Percentiles rank a stretch among this genome's conserved stretches.
Conservation (phyloP, 1,140 invertebrate genomes). For the Drosophila murphyi region DNA sequence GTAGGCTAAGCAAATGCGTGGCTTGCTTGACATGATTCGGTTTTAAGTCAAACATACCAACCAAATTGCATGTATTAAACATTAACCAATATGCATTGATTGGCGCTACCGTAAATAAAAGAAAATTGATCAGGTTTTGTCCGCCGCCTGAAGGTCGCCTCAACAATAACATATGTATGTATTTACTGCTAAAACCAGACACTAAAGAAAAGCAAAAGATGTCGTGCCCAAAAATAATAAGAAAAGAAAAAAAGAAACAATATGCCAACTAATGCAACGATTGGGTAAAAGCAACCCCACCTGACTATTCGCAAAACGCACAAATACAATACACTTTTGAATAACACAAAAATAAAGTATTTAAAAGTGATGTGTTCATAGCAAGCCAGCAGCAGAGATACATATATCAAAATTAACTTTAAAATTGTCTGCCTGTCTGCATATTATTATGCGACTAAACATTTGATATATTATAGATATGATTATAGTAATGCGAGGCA, state of each 20-base stretch:
- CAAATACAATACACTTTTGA: slow-evolving; percentile 33
- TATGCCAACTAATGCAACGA: slow-evolving; percentile 59
- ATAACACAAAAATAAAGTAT: slow-evolving; percentile 27
- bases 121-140: slow-evolving; percentile 54
- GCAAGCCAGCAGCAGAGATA: background rate
- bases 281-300: slow-evolving; percentile 51
- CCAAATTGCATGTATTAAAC: slow-evolving; percentile 64
- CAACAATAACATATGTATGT: slow-evolving; percentile 15
- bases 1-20: slow-evolving; percentile 72
- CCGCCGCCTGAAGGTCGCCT: slow-evolving; percentile 41
- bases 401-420: slow-evolving; percentile 50
- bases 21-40: slow-evolving; percentile 50
- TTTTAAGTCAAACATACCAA: slow-evolving; percentile 65
- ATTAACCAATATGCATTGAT: slow-evolving; percentile 58
- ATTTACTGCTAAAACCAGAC: slow-evolving; percentile 23
- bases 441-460: slow-evolving; percentile 6
- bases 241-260: slow-evolving; percentile 9
- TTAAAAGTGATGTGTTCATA: slow-evolving; percentile 22
- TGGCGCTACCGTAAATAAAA: slow-evolving; percentile 43
- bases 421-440: slow-evolving; percentile 28
- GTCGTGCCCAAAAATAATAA: slow-evolving; percentile 24
- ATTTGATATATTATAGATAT: background rate
- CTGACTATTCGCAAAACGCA: slow-evolving; percentile 30
- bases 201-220: slow-evolving; percentile 34
- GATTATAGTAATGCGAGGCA: background rate